These are phyloP conservation scores for Hipposideros armiger DNA, from an alignment of 2,113 vertebrate species.

Conservation along the genomic window DNA sequence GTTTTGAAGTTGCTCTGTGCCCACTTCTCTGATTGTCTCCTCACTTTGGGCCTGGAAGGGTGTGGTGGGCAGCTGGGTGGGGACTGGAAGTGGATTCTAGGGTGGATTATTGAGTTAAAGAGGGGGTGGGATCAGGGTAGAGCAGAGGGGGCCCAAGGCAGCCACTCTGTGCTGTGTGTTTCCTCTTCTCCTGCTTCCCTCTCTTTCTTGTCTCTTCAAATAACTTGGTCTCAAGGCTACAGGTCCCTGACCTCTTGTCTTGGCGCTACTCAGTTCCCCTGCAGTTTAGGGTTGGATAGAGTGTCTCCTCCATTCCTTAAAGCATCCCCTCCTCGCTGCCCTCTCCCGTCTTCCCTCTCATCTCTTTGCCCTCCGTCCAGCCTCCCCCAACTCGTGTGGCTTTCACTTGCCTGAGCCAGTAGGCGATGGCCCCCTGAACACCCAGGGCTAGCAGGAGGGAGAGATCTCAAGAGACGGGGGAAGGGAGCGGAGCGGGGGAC, in stretches of 20 bases:
- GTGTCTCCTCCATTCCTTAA: neutral
- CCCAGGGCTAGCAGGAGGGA: neutral
- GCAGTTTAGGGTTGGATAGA: neutral
- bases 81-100: neutral
- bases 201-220: neutral
- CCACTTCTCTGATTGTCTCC: neutral
- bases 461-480: neutral
- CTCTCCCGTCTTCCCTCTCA: neutral
- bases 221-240: neutral
- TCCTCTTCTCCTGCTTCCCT: neutral
- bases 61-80: neutral
- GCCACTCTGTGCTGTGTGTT: neutral
- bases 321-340: neutral
- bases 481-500: neutral
- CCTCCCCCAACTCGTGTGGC: neutral
- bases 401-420: slow-evolving; percentile 56
- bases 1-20: neutral
- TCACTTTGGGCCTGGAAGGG: neutral
- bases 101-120: neutral
- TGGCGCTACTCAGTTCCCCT: neutral
- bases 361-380: neutral
- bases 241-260: neutral
- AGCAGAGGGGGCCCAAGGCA: neutral
- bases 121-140: neutral
- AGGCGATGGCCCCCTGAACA: neutral